phyloP scores from a whole-genome alignment of 2,113 vertebrate genomes.

The Syngnathus floridae region DNA sequence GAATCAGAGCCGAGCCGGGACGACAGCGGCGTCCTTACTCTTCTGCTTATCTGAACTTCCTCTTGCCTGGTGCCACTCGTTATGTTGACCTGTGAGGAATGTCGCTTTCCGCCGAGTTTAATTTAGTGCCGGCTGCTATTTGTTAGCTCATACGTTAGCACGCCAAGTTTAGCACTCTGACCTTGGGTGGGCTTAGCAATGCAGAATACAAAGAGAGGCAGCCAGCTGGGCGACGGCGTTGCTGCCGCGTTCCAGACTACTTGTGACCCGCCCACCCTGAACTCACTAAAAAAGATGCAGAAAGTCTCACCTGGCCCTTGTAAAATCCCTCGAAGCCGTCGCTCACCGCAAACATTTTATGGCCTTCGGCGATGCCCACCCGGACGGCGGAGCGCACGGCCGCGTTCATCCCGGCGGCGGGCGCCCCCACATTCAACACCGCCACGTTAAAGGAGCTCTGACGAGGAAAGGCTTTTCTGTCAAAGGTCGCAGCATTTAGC shows the following conservation, averaged over 20 bases:
- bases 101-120: neutral
- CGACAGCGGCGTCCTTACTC: neutral
- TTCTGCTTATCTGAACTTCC: conserved; percentile 20
- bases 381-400: conserved; percentile 87
- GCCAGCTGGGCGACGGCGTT: neutral
- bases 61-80: neutral
- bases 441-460: conserved; percentile 84
- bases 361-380: conserved; percentile 85
- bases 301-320: conserved; percentile 73
- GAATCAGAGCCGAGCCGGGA: too few species aligned
- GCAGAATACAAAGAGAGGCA: neutral
- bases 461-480: neutral
- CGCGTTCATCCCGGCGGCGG: conserved; percentile 91
- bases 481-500: too few species aligned
- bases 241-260: neutral
- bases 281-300: neutral
- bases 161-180: neutral
- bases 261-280: neutral
- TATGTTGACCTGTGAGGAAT: conserved; percentile 11
- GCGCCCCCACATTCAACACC: conserved; percentile 87
- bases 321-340: conserved; percentile 92
- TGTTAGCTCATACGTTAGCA: neutral
- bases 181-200: neutral
- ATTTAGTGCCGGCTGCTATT: neutral
- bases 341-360: conserved; percentile 84